phyloP scores from a whole-genome alignment of 2,797 vertebrate genomes.

The Premnoplex brunnescens region DNA sequence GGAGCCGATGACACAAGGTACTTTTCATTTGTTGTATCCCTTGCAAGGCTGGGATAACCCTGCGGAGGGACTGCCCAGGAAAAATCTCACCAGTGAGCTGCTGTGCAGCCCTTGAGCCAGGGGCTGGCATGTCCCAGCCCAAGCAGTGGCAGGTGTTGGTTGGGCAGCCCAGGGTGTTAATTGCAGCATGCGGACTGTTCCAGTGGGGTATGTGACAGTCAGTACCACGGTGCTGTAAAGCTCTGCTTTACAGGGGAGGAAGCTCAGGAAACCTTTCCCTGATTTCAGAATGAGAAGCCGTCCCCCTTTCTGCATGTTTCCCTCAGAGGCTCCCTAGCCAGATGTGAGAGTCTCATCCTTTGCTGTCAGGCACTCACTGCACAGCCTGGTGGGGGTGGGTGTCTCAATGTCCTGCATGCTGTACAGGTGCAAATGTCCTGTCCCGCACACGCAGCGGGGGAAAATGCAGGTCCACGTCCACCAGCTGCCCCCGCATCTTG shows the following conservation, averaged over 20 bases:
- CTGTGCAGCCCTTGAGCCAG: neutral
- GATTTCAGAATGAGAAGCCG: neutral
- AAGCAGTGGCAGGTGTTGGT: neutral
- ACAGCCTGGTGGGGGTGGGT: rapidly evolving
- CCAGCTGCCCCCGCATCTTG: neutral
- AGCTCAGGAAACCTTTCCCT: neutral
- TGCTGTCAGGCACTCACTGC: rapidly evolving
- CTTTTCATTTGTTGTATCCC: neutral
- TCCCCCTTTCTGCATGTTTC: neutral
- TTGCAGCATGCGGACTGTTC: neutral
- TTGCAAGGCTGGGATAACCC: neutral
- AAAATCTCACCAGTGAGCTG: neutral
- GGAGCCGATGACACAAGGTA: neutral
- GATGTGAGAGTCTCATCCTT: neutral
- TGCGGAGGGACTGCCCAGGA: neutral
- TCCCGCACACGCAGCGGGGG: rapidly evolving
- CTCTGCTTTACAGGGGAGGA: neutral
- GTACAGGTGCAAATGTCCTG: rapidly evolving
- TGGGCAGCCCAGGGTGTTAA: neutral
- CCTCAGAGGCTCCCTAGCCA: neutral
- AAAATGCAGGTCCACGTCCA: rapidly evolving
- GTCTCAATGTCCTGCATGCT: rapidly evolving
- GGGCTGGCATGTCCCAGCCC: neutral
- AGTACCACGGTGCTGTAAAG: rapidly evolving
- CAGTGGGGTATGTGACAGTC: neutral